Percentiles rank a stretch among this genome's conserved stretches.
Evolutionary conservation across 2,888 invertebrate species (phyloP).

Genomic region (Drosophila vallismaia): DNA sequence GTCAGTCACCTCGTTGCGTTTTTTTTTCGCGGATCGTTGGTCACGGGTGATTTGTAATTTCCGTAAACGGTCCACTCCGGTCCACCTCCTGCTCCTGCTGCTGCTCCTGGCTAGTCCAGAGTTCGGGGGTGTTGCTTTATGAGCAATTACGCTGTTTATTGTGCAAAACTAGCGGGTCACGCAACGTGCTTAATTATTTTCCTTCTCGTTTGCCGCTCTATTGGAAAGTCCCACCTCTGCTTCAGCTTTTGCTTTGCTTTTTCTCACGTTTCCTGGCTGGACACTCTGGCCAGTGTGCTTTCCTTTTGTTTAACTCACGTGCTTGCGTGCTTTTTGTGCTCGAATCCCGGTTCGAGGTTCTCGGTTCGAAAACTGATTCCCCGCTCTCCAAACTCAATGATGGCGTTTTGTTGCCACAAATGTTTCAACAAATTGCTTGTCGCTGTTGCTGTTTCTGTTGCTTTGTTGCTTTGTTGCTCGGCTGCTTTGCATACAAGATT

Average conservation of each 20-base stretch:
- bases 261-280: neutral
- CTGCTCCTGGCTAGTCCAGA: no score
- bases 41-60: slow-evolving; percentile 56
- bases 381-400: neutral
- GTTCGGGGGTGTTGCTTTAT: slow-evolving; percentile 46
- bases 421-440: slow-evolving; percentile 74
- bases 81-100: neutral
- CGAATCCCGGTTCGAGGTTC: no score
- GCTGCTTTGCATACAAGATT: slow-evolving; percentile 53
- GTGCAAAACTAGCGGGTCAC: slow-evolving; percentile 67
- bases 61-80: slow-evolving; percentile 56
- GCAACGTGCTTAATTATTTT: slow-evolving; percentile 32
- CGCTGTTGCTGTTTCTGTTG: slow-evolving; percentile 47
- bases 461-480: neutral
- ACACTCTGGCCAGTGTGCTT: neutral
- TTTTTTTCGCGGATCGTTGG: neutral
- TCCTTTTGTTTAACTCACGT: slow-evolving; percentile 5
- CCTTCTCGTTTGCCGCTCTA: neutral
- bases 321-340: neutral
- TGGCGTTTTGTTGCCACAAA: slow-evolving; percentile 70
- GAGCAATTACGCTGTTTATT: slow-evolving; percentile 78
- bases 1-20: slow-evolving; percentile 14
- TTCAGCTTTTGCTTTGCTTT: slow-evolving; percentile 10
- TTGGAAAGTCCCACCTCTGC: neutral
- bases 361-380: neutral